phyloP scores from a whole-genome alignment of 2,797 vertebrate species.

The Aythya fuligula region DNA sequence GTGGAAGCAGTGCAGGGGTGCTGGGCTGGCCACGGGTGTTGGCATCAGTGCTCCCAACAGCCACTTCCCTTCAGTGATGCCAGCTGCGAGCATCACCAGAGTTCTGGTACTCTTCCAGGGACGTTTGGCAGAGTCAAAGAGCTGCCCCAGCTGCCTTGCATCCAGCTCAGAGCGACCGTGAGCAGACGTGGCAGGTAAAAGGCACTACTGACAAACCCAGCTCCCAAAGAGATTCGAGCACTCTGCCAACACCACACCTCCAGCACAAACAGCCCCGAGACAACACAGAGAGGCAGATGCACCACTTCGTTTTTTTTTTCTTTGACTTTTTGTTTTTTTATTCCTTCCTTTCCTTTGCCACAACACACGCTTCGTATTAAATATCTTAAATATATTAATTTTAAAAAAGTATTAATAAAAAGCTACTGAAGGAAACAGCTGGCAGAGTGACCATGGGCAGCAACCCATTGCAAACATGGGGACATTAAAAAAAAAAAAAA shows the following conservation, averaged over 20 bases:
- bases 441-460: constrained; percentile 14
- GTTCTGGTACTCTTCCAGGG: neutral
- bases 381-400: constrained; percentile 86
- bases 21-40: rapidly evolving
- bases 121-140: neutral
- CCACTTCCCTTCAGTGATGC: neutral
- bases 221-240: rapidly evolving
- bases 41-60: neutral
- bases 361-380: constrained; percentile 66
- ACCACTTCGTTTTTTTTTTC: neutral
- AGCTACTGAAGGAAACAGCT: constrained; percentile 48
- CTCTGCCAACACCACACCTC: neutral
- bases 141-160: neutral
- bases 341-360: constrained; percentile 57
- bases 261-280: neutral
- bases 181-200: neutral
- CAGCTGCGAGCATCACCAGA: rapidly evolving
- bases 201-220: neutral
- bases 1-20: neutral
- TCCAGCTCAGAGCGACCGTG: neutral
- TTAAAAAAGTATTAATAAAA: constrained; percentile 78
- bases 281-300: neutral
- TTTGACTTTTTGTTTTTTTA: constrained; percentile 21
- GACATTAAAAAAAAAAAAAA: neutral
- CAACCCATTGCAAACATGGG: neutral